Conservation (phyloP, 1,140 invertebrate species). For the Hetaerina americana region DNA sequence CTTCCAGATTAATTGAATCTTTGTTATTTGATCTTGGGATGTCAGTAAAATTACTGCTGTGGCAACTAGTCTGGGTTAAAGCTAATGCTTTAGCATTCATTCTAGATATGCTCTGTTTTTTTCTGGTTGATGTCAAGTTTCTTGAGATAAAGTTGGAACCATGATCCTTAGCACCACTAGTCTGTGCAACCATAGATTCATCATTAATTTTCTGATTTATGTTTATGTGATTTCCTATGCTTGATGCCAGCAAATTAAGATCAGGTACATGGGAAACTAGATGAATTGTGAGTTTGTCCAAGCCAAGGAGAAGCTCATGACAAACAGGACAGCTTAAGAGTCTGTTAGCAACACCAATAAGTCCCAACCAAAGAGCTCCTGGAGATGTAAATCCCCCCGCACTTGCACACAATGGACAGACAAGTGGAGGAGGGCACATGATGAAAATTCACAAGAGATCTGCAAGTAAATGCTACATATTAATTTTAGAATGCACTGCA, state of each 20-base stretch:
- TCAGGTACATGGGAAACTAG: constrained; percentile 49
- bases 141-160: too few species aligned
- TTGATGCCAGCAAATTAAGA: not conserved
- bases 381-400: constrained; percentile 42
- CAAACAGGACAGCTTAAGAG: constrained; percentile 61
- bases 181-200: not conserved
- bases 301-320: constrained; percentile 52
- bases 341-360: constrained; percentile 59
- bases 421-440: not conserved
- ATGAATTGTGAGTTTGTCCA: constrained; percentile 76
- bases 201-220: not conserved
- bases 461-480: not conserved
- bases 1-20: too few species aligned
- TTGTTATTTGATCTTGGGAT: too few species aligned
- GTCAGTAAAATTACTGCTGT: too few species aligned
- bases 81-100: too few species aligned
- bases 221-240: not conserved
- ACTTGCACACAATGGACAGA: not conserved
- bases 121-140: too few species aligned
- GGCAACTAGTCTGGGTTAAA: too few species aligned
- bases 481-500: not conserved
- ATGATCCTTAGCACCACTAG: not conserved
- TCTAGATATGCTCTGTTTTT: too few species aligned
- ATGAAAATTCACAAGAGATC: not conserved
- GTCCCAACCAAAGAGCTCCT: constrained; percentile 50